Percentiles rank a stretch among this genome's conserved stretches.
These are phyloP conservation scores for Enteromius afrohamiltoni DNA, from an alignment of 2,797 vertebrate genomes.

Conservation along the genomic window DNA sequence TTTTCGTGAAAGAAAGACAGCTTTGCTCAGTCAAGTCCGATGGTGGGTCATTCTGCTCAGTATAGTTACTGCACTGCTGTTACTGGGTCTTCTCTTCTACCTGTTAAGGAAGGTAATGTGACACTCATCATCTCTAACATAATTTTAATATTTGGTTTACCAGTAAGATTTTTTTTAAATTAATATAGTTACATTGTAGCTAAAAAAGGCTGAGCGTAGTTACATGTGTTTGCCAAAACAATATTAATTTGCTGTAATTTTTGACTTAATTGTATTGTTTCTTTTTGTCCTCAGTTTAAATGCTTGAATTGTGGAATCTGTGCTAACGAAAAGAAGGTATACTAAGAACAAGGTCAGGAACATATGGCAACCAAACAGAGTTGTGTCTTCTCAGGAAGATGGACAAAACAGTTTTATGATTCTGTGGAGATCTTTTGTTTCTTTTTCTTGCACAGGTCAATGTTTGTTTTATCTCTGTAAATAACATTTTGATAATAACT, in stretches of 20 bases:
- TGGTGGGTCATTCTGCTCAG: slow-evolving; percentile 92
- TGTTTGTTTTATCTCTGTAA: not conserved
- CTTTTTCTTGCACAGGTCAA: not conserved
- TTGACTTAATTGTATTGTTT: slow-evolving; percentile 16
- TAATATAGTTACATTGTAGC: not conserved
- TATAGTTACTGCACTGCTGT: slow-evolving; percentile 83
- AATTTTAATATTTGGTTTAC: not conserved
- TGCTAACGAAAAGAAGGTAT: slow-evolving; percentile 40
- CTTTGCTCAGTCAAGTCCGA: slow-evolving; percentile 80
- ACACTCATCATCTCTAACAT: not conserved
- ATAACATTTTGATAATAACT: not conserved
- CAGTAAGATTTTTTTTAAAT: not conserved
- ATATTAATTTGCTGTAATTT: not conserved
- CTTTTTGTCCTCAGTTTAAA: slow-evolving; percentile 57
- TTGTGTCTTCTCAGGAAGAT: not conserved
- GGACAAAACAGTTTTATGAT: not conserved
- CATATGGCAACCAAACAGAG: not conserved
- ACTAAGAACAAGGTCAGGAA: not conserved
- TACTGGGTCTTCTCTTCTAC: slow-evolving; percentile 82
- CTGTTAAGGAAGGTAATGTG: slow-evolving; percentile 88
- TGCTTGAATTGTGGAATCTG: slow-evolving; percentile 47
- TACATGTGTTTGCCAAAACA: not conserved
- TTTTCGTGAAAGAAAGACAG: slow-evolving; percentile 82
- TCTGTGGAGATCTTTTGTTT: not conserved
- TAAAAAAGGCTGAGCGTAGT: not conserved